These are phyloP conservation scores for Channallabes apus DNA, from an alignment of 2,797 vertebrate genomes.

Conservation along the genomic window DNA sequence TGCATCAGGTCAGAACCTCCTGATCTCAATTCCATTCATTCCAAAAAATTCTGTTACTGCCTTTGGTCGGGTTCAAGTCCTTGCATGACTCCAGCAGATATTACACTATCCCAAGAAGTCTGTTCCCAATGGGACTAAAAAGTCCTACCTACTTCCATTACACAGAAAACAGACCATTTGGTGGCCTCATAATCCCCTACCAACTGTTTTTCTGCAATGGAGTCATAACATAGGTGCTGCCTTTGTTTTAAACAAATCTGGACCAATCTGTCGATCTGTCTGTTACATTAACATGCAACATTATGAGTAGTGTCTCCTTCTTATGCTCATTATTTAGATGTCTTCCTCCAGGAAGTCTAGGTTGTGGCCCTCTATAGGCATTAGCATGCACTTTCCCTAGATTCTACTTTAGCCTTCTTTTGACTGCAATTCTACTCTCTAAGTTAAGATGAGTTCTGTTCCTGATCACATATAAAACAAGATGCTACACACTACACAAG, in stretches of 20 bases:
- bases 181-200: background rate
- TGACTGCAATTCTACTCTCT: no score
- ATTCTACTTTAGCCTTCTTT: background rate
- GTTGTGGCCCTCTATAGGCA: background rate
- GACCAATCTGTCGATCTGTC: background rate
- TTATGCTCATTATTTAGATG: background rate
- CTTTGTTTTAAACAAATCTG: background rate
- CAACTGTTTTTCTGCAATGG: constrained; percentile 11
- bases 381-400: background rate
- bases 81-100: background rate
- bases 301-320: background rate
- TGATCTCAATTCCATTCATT: background rate
- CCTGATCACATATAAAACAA: background rate
- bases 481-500: background rate
- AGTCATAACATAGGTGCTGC: background rate
- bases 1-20: background rate
- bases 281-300: background rate
- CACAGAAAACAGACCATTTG: background rate
- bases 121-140: background rate
- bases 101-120: background rate
- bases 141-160: background rate
- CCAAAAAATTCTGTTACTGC: background rate
- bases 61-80: background rate
- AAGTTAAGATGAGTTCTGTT: background rate
- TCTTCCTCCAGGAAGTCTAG: background rate